Conservation (phyloP, 1,140 invertebrate species). For the Danaus plexippus region DNA sequence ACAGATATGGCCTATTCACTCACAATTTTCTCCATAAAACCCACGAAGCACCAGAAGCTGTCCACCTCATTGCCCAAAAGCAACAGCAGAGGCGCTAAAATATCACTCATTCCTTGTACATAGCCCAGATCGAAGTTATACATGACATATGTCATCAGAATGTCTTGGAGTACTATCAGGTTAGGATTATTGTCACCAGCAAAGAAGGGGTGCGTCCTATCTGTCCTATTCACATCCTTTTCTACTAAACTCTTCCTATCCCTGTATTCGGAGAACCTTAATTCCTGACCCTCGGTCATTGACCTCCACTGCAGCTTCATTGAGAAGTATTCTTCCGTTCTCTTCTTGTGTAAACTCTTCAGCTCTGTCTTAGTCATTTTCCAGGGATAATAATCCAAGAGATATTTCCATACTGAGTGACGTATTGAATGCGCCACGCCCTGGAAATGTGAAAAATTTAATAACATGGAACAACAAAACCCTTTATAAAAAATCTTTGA, state of each 20-base stretch:
- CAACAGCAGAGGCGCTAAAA: constrained; percentile 93
- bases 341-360: constrained; percentile 77
- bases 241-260: constrained; percentile 96
- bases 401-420: constrained; percentile 94
- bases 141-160: constrained; percentile 99
- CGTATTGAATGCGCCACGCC: constrained; percentile 78
- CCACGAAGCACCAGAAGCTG: constrained; percentile 99
- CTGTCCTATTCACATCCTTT: constrained; percentile 98
- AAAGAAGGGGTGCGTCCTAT: constrained; percentile 92
- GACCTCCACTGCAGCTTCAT: constrained; percentile 98
- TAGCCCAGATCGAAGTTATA: constrained; percentile 99
- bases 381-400: constrained; percentile 93
- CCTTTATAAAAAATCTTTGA: too few species aligned
- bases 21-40: constrained; percentile 97
- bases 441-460: constrained; percentile 35
- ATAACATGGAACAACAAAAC: too few species aligned
- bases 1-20: constrained; percentile 38
- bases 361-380: constrained; percentile 82
- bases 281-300: constrained; percentile 89
- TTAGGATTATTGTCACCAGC: constrained; percentile 93
- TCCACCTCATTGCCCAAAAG: constrained; percentile 94
- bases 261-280: constrained; percentile 88
- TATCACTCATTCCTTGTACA: constrained; percentile 97
- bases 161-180: constrained; percentile 87
- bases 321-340: constrained; percentile 89